A percentile compares a stretch with the other conserved stretches of the same genome.
Conservation (phyloP, 2,797 vertebrate genomes). For the Propithecus perrieri region DNA sequence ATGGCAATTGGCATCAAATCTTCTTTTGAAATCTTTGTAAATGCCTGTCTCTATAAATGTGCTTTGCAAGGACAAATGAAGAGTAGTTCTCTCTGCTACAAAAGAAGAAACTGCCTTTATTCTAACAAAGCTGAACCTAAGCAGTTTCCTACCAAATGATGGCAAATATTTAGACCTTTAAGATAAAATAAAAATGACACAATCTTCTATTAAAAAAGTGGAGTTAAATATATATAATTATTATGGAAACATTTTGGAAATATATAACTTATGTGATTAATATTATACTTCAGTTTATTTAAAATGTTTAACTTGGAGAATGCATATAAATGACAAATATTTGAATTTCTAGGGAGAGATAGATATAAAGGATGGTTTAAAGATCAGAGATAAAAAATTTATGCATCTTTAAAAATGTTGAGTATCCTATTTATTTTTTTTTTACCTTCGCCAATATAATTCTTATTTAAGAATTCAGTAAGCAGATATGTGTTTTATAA, state of each 20-base stretch:
- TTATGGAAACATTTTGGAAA: not conserved
- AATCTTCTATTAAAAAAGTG: not conserved
- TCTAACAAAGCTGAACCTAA: not conserved
- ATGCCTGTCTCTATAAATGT: constrained; percentile 20
- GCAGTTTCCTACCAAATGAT: not conserved
- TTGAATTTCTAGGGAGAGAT: not conserved
- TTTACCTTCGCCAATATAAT: not conserved
- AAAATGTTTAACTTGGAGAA: constrained; percentile 30
- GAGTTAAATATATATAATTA: not conserved
- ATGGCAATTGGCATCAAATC: constrained; percentile 52
- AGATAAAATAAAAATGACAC: constrained; percentile 7
- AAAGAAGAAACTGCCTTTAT: constrained; percentile 43
- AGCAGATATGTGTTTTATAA: constrained; percentile 28
- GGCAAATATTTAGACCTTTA: constrained; percentile 20
- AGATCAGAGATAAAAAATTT: not conserved
- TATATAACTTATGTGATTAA: not conserved
- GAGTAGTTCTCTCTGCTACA: constrained; percentile 11
- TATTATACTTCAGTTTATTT: not conserved
- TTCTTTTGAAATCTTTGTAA: constrained; percentile 66
- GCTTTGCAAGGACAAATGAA: constrained; percentile 57
- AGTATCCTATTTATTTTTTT: not conserved
- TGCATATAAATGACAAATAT: not conserved
- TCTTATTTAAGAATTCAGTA: constrained; percentile 37
- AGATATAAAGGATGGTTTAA: not conserved
- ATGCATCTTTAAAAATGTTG: not conserved